Evolutionary conservation across 2,113 vertebrate species (phyloP).

Genomic region (Rhinolophus ferrumequinum): DNA sequence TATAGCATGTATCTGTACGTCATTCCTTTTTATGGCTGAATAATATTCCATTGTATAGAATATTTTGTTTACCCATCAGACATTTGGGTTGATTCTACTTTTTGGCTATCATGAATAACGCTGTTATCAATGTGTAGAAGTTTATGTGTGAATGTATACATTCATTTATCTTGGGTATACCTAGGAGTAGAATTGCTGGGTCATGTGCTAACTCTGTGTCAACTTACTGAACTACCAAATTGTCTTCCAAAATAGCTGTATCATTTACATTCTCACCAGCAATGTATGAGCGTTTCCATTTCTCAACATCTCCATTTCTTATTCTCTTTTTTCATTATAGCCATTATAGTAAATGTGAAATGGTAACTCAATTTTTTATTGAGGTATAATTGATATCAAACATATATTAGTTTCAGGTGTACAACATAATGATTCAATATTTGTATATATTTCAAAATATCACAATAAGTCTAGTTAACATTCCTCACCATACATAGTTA

Average conservation of each 20-base stretch:
- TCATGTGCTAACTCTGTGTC: constrained; percentile 46
- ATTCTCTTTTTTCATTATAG: constrained; percentile 1
- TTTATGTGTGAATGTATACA: constrained; percentile 43
- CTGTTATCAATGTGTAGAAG: constrained; percentile 34
- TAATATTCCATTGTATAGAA: constrained; percentile 52
- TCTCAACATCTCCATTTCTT: not conserved
- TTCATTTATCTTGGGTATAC: constrained; percentile 47
- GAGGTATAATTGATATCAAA: constrained; percentile 10
- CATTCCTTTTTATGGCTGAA: constrained; percentile 52
- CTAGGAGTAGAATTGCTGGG: constrained; percentile 17
- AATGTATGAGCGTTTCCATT: not conserved
- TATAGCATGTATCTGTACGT: constrained; percentile 32
- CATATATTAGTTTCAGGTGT: constrained; percentile 14
- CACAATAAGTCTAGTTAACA: not conserved
- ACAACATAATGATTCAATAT: not conserved
- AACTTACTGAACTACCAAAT: constrained; percentile 29
- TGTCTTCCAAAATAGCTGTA: constrained; percentile 30
- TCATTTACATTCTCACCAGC: constrained; percentile 18
- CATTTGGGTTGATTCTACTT: constrained; percentile 42
- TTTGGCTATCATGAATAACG: constrained; percentile 50
- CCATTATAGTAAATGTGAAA: constrained; percentile 39
- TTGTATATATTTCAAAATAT: not conserved
- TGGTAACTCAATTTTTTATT: not conserved
- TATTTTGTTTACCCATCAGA: constrained; percentile 49
- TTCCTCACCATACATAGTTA: not conserved